Base-by-base conservation (phyloP, 2,113 vertebrate species). In the Seriola dumerili region DNA sequence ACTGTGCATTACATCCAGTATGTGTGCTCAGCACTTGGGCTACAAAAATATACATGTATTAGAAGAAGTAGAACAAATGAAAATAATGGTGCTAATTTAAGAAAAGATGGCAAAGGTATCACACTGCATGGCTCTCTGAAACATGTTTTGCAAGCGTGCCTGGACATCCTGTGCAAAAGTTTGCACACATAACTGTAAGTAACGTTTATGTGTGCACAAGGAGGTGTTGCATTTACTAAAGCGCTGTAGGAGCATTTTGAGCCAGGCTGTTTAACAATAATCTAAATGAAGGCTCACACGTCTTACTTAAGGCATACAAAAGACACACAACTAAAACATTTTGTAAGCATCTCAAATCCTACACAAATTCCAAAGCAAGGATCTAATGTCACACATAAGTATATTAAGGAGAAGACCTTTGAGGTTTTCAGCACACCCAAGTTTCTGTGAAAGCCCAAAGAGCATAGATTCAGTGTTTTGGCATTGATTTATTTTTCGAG, bases 401-500 rank as follows among this genome's bases (percentile, higher is more conserved):
- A 34, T 19, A 16, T 63, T 4, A 48, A 57, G 16, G 8, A 34
- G 13, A 50, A 29, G 32, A 52, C 19, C 29, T 48, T 44, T 38
- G 58, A 76, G 42, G 14, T 55, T 25, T 23, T 32, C 69, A 7
- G 19, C 48, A 42, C 23, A 34, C 23, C 4, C 2, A 42, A 29
- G 38, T 19, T 63, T 64, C 34, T 29, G 21, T 63, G 13, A 17
- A 44, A 46, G 8, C 16, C 17, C 10, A 10, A 54, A 48, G 50
- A 69, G 4, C 50, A 11, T 16, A 17, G 9, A 58, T 63, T 50
- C n/a, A 32, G 8, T 76, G 23, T 85, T 77, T 58, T n/a, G n/a
- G 17, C 11, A 40, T 36, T 67, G 36, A 63, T 71, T 66, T 34
- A 14, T 68, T 63, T 61, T 48, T 46, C 21, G 38, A 68, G 40